Evolutionary conservation across 1,140 invertebrate species (phyloP), one percentile per base, ranked within the genome.

Genomic region (Acromyrmex echinatior): DNA sequence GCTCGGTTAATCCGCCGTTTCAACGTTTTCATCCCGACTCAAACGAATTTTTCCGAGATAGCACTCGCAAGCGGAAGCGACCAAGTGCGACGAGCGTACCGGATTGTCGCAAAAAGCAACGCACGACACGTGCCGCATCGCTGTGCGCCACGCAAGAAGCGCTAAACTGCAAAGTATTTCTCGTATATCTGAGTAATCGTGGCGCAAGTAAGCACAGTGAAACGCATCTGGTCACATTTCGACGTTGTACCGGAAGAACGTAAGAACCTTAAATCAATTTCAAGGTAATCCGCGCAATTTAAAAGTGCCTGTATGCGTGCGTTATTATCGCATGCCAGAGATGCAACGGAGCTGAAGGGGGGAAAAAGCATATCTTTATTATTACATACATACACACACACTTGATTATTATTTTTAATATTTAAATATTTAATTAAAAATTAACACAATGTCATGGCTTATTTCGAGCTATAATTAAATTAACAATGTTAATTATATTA

Each of bases 161-260:
- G 45, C 45, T 62, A 76, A 81, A 79, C 60, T 70, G 63, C 63
- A 39, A 53, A 49, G 68, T 49, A 82, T 39, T 73, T 51, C 80
- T 49, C 80, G 21, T 49, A 45, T 31, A 73, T 58, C 65, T 28
- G 31, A 62, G 53, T 62, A 60, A 82, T 74, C 53, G 68, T 60
- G 68, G 66, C 53, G 70, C 80, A n/a, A 63, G 60, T 31, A 18
- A 71, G 66, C 51, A 68, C 60, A 49, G 28, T 21, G 66, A 70
- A 56, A 62, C 58, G 70, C 39, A 76, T 84, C 70, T 76, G 56
- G 56, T 76, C 80, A 76, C 39, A 84, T 84, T 84, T 84, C 80
- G 80, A 84, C 70, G 80, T 84, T 84, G 80, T 84, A 84, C 80
- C 80, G 80, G 80, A 84, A 84, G 80, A 84, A 9, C 80, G 53